Percentiles rank a stretch among this genome's conserved stretches.
These are phyloP conservation scores for Arvicanthis niloticus DNA, from an alignment of 2,113 vertebrate genomes.

Conservation along the genomic window DNA sequence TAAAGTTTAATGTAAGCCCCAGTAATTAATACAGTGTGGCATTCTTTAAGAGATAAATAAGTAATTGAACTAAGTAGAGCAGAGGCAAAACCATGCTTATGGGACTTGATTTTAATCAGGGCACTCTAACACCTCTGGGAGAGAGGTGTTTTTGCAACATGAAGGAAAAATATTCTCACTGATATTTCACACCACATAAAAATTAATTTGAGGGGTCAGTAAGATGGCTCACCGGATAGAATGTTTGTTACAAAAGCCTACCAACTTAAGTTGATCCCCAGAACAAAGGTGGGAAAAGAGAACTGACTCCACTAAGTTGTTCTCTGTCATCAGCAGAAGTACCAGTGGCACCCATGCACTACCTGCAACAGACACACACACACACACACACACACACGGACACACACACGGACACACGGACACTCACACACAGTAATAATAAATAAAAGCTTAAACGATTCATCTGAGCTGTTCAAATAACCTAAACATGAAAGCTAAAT, in stretches of 20 bases:
- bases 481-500: background rate
- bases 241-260: too few relatives aligned
- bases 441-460: too few relatives aligned
- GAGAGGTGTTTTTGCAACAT: background rate
- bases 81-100: background rate
- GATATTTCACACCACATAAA: background rate
- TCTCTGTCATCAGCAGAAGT: background rate
- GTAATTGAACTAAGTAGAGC: background rate
- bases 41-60: background rate
- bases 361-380: background rate
- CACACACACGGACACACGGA: rapidly evolving
- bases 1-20: background rate
- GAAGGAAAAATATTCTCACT: background rate
- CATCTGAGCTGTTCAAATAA: background rate
- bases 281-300: background rate
- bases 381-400: background rate
- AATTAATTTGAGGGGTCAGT: background rate
- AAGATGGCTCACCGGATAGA: background rate
- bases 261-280: too few relatives aligned
- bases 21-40: background rate
- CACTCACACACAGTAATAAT: background rate
- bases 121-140: background rate
- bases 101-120: constrained; percentile 2
- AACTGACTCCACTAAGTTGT: background rate
- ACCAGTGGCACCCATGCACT: background rate